Evolutionary conservation across 1,140 invertebrate species (phyloP), one percentile per base, ranked within the genome.

Genomic region (Antheraea pernyi): DNA sequence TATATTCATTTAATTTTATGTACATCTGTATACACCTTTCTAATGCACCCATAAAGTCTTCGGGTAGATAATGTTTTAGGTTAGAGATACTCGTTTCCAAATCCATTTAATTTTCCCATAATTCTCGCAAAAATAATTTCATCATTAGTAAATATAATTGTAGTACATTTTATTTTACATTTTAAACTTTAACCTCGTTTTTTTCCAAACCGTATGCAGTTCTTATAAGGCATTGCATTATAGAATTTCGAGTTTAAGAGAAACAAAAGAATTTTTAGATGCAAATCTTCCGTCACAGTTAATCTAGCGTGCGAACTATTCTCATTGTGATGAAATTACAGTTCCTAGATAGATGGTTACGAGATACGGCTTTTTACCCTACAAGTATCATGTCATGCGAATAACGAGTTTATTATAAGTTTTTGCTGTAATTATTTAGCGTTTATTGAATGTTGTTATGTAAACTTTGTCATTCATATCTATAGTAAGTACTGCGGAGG

Each of bases 211-310:
- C 22, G 4, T 30, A 30, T 30, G 22, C 22, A 30, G 22, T 16
- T 53, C 0, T 53, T 53, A n/a, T 16, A 53, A 53, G 7, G 11
- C 39, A 11, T 53, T 53, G 46, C 13, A 53, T 16, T 53, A 53
- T 53, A 53, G 10, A 53, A 53, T 16, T 53, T n/a, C 46, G 11
- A n/a, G 11, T 53, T 0, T 16, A 53, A 53, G 46, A 53, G 46
- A 53, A 5, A 53, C 46, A 53, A 53, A 53, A 53, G 46, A 53
- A 53, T n/a, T 53, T 53, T 53, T 53, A 53, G 46, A 53, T 53
- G 46, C 46, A 53, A 53, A 53, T 53, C 46, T 53, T 53, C 46
- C 46, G 46, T n/a, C 46, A 53, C 46, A n/a, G 46, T 16, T 53
- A 53, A 53, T 53, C 46, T n/a, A 53, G 46, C 46, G 46, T 53